These are phyloP conservation scores for Nothocercus nigrocapillus DNA, from an alignment of 2,113 vertebrate genomes.

Conservation along the genomic window DNA sequence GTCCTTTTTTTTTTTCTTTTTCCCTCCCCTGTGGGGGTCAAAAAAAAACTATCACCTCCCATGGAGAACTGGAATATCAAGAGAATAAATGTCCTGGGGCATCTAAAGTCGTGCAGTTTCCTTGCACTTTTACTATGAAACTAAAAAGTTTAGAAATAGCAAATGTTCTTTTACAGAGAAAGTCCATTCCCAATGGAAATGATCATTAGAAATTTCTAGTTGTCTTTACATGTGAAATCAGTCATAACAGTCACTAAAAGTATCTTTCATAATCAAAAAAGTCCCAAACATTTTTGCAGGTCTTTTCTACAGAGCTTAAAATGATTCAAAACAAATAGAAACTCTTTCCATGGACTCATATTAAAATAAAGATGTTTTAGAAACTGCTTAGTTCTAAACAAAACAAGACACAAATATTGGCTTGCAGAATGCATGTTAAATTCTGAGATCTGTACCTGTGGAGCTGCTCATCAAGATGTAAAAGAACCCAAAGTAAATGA, in stretches of 20 bases:
- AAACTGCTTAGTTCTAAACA: background rate
- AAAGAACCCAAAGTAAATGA: background rate
- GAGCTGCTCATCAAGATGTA: too few species aligned
- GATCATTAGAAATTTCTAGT: background rate
- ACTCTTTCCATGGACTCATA: slow-evolving; percentile 42
- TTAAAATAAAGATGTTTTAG: slow-evolving; percentile 39
- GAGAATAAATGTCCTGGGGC: background rate
- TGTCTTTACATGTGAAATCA: background rate
- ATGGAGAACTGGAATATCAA: background rate
- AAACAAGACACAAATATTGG: slow-evolving; percentile 27
- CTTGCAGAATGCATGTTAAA: background rate
- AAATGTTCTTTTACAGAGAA: background rate
- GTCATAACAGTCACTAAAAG: background rate
- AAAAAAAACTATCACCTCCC: background rate
- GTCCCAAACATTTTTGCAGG: background rate
- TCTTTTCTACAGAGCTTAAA: slow-evolving; percentile 24
- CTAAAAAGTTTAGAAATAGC: background rate
- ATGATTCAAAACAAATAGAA: slow-evolving; percentile 29
- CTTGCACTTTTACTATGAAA: background rate
- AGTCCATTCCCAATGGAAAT: background rate
- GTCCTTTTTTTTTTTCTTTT: too few species aligned
- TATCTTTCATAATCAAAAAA: background rate
- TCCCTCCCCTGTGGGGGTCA: background rate
- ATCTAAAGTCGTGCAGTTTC: background rate
- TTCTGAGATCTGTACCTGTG: background rate